These are phyloP conservation scores for Aporophyla nigra DNA, from an alignment of 2,888 invertebrate genomes.

Conservation along the genomic window DNA sequence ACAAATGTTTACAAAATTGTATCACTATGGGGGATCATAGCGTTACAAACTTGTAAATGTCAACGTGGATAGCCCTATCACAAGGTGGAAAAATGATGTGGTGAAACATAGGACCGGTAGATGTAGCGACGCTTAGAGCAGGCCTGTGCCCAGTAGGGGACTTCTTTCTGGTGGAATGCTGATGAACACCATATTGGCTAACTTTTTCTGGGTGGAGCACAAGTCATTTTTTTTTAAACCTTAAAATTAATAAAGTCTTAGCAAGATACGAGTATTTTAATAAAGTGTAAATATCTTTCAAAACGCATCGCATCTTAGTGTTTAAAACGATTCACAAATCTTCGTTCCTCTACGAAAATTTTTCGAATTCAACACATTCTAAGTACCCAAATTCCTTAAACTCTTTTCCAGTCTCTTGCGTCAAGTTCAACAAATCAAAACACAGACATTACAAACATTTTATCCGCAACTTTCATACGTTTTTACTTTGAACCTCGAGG, in stretches of 20 bases:
- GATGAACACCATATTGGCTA: background rate
- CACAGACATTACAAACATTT: constrained; percentile 27
- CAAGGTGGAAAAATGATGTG: background rate
- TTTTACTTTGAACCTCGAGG: constrained; percentile 41
- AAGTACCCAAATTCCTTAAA: background rate
- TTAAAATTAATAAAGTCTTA: too few species aligned
- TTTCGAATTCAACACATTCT: background rate
- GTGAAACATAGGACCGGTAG: background rate
- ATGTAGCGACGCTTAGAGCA: background rate
- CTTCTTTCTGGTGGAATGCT: background rate
- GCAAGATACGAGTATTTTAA: background rate
- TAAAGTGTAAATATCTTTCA: background rate
- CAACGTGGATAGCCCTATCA: background rate
- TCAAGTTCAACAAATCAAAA: constrained; percentile 36
- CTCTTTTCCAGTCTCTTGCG: background rate
- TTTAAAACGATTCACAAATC: too few species aligned
- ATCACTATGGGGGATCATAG: too few species aligned
- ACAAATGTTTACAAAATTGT: background rate
- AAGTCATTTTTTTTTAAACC: too few species aligned
- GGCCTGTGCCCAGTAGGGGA: background rate
- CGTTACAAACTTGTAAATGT: too few species aligned
- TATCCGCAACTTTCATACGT: constrained; percentile 30
- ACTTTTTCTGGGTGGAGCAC: too few species aligned
- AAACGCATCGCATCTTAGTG: background rate
- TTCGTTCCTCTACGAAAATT: background rate